Evolutionary conservation across 2,797 vertebrate species (phyloP), one percentile per base, ranked within the genome.

Genomic region (Rhabdomys pumilio): DNA sequence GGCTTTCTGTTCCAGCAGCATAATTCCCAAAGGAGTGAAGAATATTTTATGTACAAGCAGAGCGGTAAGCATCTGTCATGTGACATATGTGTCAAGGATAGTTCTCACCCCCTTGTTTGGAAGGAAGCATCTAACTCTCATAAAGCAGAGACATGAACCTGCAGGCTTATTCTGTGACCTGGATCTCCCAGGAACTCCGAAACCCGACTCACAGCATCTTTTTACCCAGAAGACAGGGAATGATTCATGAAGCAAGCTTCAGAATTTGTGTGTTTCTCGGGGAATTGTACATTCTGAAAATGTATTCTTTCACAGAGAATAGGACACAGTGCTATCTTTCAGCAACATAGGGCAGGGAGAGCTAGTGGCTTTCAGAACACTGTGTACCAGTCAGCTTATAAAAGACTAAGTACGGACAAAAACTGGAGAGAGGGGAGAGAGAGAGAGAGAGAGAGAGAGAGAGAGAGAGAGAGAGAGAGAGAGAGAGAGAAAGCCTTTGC

Each of bases 221-320:
- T 69, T 38, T 53, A 22, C 85, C 88, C 50, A 79, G 73, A 94
- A 82, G 76, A 57, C 41, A 82, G 81, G 50, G 17, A 91, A 92
- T 85, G 59, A 89, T 38, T 95, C 84, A 44, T 6, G 44, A 93
- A 72, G 38, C 81, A 91, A 72, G 34, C 89, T 82, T 90, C 57
- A 65, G 41, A 29, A 47, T 47, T 41, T 53, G 5, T 7, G 0
- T 81, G 87, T 50, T 91, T 86, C 41, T 80, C 94, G 61, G 65
- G 85, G 85, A 55, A 26, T 81, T 85, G 75, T 57, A 53, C 34
- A 26, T 61, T 79, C 76, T 90, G n/a, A 63, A 93, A 94, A 12
- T 89, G 82, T 65, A 7, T 89, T 61, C 19, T 67, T 73, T 19
- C 82, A 29, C 38, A 90, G 61, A 96, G 69, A 77, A 75, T 53